Evolutionary conservation across 1,140 invertebrate species (phyloP).

Genomic region (Apolygus lucorum): DNA sequence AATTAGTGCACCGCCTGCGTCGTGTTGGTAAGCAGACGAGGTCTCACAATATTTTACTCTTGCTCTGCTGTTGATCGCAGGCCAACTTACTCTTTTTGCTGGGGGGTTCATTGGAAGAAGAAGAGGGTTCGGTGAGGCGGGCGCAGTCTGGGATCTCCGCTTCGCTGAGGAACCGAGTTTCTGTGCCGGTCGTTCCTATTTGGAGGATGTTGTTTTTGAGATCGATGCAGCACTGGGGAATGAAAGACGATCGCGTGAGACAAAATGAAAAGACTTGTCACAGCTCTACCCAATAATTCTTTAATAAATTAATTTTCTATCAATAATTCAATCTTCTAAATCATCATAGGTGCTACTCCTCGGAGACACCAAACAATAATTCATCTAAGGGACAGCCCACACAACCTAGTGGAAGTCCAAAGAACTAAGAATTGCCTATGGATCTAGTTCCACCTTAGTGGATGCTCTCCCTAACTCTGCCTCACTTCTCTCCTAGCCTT

Average conservation of each 20-base stretch:
- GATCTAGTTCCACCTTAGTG: no score
- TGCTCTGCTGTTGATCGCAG: neutral
- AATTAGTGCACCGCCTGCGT: neutral
- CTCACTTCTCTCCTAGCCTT: no score
- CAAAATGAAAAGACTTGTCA: neutral
- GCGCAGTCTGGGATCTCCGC: conserved; percentile 66
- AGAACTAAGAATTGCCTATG: no score
- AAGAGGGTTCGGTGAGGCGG: conserved; percentile 43
- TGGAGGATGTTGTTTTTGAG: conserved; percentile 77
- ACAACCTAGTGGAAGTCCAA: no score
- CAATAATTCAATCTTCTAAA: no score
- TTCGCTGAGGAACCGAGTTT: conserved; percentile 83
- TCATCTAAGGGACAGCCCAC: no score
- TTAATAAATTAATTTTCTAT: no score
- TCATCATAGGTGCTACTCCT: no score
- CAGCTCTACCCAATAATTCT: no score
- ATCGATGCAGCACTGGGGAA: conserved; percentile 79
- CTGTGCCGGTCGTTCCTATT: conserved; percentile 92
- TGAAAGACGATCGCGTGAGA: no score
- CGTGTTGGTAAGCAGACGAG: neutral
- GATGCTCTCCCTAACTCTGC: no score
- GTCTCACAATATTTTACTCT: neutral
- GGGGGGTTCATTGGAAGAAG: conserved; percentile 38
- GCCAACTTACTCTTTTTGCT: conserved; percentile 21
- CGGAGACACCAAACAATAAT: no score